Evolutionary conservation across 2,113 vertebrate species (phyloP), one percentile per base, ranked within the genome.

Genomic region (Callospermophilus lateralis): DNA sequence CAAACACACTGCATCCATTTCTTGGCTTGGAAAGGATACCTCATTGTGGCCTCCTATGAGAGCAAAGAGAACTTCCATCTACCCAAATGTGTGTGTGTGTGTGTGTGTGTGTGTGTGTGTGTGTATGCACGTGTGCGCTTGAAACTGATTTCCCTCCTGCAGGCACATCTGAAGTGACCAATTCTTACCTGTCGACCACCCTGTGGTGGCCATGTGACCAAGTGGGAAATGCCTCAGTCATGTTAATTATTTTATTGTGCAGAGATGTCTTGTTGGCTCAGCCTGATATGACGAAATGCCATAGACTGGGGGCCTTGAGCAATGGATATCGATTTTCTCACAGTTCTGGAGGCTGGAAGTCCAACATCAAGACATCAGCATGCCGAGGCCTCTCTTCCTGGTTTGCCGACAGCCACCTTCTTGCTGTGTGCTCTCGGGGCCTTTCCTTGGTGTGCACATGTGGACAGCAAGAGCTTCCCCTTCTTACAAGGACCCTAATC

Each of bases 371-470:
- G 63, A 42, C 34, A 55, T 0, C 28, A 45, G 30, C 1, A 45
- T 5, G 8, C 61, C 6, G 10, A 92, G 32, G 51, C 37, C 70
- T 39, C 39, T 55, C 32, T 68, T 45, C 6, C 6, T 17, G 42
- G 65, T 42, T 80, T 67, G 26, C 15, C 20, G 74, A 79, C 17
- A 32, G 17, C 39, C 17, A 1, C 32, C 20, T 34, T 70, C 79
- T 86, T 42, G 42, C 55, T 19, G 0, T 32, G 65, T 0, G 26
- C 16, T 83, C 72, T 37, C 6, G 0, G 1, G 34, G 34, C 8
- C 7, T 45, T 26, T 42, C 42, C 37, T 79, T 10, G 2, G 26
- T 19, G 24, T 6, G 39, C 17, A 10, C 4, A 24, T 0, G 5
- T 7, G 4, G 4, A n/a, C 7, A n/a, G 15, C 3, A 0, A 11